phyloP scores from a whole-genome alignment of 2,888 invertebrate species.

The Patella ulyssiponensis region DNA sequence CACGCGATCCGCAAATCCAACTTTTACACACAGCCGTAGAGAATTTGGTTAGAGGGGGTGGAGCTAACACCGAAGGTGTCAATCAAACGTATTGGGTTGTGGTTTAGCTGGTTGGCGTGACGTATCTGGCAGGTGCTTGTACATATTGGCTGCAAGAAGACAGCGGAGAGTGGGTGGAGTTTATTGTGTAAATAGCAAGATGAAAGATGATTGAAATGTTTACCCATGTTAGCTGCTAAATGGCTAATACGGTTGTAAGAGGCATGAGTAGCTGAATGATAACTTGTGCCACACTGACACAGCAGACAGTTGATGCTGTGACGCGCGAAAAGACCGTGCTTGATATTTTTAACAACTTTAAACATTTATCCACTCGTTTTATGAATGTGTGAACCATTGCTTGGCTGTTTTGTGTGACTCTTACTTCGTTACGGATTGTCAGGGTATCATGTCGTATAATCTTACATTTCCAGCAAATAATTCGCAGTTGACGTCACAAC shows the following conservation, averaged over 20 bases:
- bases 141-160: not conserved
- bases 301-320: constrained; percentile 7
- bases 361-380: not conserved
- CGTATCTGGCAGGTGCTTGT: not conserved
- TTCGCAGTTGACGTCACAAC: not conserved
- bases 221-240: constrained; percentile 13
- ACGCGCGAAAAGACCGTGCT: constrained; percentile 12
- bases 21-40: not conserved
- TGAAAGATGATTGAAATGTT: constrained; percentile 13
- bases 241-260: constrained; percentile 13
- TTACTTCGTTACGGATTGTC: not conserved
- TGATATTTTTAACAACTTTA: constrained; percentile 7
- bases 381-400: constrained; percentile 3
- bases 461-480: constrained; percentile 9
- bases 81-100: not conserved
- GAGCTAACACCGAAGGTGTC: not conserved
- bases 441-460: constrained; percentile 1
- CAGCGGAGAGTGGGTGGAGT: not conserved
- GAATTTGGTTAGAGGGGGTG: not conserved
- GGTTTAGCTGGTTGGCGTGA: not conserved
- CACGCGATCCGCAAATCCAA: constrained; percentile 7
- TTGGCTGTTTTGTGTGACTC: not conserved
- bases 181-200: constrained; percentile 1
- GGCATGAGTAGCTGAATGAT: constrained; percentile 7
- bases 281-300: constrained; percentile 5